Conservation (phyloP, 2,113 vertebrate species). For the Porphyrio hochstetteri region DNA sequence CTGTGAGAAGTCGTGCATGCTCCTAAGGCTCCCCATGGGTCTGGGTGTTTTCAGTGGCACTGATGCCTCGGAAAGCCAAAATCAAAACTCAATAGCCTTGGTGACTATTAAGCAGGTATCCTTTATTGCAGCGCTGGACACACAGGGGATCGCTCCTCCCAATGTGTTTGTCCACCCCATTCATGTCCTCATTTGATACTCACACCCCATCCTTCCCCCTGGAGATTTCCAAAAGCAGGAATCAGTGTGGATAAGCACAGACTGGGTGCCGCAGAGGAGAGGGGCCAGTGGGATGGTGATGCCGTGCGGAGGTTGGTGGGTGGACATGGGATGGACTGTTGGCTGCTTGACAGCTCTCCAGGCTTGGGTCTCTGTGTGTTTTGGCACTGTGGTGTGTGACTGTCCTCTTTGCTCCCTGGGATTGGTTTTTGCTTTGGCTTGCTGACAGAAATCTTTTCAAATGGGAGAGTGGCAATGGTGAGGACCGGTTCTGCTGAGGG, state of each 20-base stretch:
- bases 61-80: too few species aligned
- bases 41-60: neutral
- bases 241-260: rapidly evolving
- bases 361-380: neutral
- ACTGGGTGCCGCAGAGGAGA: neutral
- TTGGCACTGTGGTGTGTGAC: neutral
- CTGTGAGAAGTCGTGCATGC: neutral
- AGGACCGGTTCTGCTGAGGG: neutral
- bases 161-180: neutral
- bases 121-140: too few species aligned
- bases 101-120: too few species aligned
- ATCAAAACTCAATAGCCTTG: too few species aligned
- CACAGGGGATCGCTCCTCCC: too few species aligned
- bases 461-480: neutral
- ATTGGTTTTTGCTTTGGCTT: neutral
- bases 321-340: too few species aligned
- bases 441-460: neutral
- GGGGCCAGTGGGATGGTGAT: neutral
- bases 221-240: neutral
- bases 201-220: neutral
- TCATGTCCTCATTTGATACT: too few species aligned
- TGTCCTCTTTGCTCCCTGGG: neutral
- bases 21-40: neutral
- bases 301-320: too few species aligned
- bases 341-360: neutral